Evolutionary conservation across 2,888 invertebrate genomes (phyloP).

Genomic region (Lypha dubia): DNA sequence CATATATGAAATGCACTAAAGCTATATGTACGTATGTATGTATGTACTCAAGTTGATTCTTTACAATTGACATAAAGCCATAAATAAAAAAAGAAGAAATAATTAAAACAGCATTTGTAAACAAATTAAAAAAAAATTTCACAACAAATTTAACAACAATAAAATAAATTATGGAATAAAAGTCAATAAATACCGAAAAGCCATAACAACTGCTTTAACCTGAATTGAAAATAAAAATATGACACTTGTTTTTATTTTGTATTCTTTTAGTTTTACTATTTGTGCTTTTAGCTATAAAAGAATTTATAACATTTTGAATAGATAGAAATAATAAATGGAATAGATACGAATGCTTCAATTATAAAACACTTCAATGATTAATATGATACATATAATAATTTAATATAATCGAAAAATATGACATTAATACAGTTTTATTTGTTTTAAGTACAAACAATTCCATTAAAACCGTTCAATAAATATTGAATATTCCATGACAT

Average conservation of each 20-base stretch:
- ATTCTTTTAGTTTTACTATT: conserved; percentile 7
- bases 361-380: conserved; percentile 3
- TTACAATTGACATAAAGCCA: background rate
- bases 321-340: conserved; percentile 1
- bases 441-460: background rate
- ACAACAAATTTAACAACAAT: conserved; percentile 15
- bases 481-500: conserved; percentile 22
- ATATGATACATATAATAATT: conserved; percentile 32
- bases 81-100: background rate
- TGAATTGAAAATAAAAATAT: conserved; percentile 31
- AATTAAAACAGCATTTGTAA: conserved; percentile 17
- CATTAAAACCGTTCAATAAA: conserved; percentile 37
- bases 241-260: background rate
- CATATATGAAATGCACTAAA: background rate
- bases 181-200: conserved; percentile 36
- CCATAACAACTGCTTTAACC: conserved; percentile 64
- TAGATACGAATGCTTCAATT: background rate
- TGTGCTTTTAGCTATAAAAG: conserved; percentile 11
- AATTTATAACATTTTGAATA: background rate
- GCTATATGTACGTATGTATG: too few species aligned
- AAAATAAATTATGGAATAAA: conserved; percentile 21
- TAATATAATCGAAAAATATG: conserved; percentile 24
- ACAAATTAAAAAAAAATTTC: conserved; percentile 25
- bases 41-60: background rate
- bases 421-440: conserved; percentile 36